Conservation (phyloP, 2,888 invertebrate species). For the Cantharis rustica region DNA sequence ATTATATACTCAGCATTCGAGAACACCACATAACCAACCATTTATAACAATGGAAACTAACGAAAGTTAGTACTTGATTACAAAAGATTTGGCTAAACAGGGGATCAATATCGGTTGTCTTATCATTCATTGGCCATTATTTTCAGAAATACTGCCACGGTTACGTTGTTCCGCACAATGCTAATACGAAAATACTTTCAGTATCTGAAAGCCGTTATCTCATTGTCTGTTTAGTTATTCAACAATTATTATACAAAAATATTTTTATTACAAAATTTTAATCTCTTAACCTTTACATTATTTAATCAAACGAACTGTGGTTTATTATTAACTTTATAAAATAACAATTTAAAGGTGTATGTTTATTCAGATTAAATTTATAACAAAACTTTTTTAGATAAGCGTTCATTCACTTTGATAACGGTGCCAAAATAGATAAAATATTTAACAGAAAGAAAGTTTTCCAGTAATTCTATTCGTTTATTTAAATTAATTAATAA, state of each 20-base stretch:
- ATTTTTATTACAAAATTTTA: not conserved
- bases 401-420: slow-evolving; percentile 15
- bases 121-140: too few relatives aligned
- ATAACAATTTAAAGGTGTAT: not conserved
- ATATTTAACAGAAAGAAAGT: not conserved
- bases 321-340: not conserved
- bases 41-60: not conserved
- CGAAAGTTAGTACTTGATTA: too few relatives aligned
- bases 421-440: not conserved
- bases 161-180: too few relatives aligned
- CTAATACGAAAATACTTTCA: too few relatives aligned
- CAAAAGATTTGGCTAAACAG: too few relatives aligned
- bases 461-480: not conserved
- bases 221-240: not conserved
- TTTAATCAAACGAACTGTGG: not conserved
- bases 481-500: too few relatives aligned
- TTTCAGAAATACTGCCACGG: too few relatives aligned
- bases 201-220: not conserved
- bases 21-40: not conserved
- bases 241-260: not conserved
- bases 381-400: slow-evolving; percentile 4
- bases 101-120: too few relatives aligned
- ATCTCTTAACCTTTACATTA: not conserved
- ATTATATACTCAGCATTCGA: not conserved
- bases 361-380: slow-evolving; percentile 1